A percentile compares a stretch with the other conserved stretches of the same genome.
Conservation (phyloP, 2,113 vertebrate species). For the Chloropsis hardwickii region DNA sequence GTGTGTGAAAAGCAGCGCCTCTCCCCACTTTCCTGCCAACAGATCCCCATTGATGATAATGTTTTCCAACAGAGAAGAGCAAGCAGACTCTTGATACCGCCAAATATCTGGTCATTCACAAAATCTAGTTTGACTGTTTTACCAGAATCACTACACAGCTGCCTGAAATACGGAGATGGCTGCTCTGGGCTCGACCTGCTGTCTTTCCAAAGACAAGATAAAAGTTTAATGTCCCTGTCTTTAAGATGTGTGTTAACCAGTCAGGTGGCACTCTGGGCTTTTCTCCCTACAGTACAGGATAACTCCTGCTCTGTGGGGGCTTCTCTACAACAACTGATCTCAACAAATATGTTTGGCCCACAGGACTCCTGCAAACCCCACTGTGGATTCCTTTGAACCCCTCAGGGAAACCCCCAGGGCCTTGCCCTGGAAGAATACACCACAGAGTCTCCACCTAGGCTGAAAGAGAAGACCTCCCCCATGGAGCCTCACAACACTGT, state of each 20-base stretch:
- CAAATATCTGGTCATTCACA: neutral
- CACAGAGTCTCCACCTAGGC: neutral
- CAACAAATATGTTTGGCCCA: accelerated
- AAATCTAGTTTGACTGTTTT: neutral
- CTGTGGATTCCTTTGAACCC: neutral
- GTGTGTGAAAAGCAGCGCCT: neutral
- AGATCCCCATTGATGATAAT: neutral
- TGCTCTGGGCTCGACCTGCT: neutral
- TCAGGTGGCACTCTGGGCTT: neutral
- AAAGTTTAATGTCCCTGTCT: neutral
- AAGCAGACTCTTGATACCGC: neutral
- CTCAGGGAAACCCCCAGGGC: neutral
- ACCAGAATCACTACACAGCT: neutral
- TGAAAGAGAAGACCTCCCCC: neutral
- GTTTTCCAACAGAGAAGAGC: neutral
- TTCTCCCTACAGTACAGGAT: no score
- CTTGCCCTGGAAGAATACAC: neutral
- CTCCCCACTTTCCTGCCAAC: neutral
- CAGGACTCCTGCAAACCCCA: neutral
- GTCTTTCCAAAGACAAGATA: neutral
- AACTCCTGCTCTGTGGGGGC: neutral
- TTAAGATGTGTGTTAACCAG: neutral
- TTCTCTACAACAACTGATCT: neutral
- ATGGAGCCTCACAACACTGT: neutral
- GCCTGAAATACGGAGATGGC: accelerated